A percentile compares a stretch with the other conserved stretches of the same genome.
phyloP scores from a whole-genome alignment of 1,140 invertebrate species.

The Aradophagus sp. region DNA sequence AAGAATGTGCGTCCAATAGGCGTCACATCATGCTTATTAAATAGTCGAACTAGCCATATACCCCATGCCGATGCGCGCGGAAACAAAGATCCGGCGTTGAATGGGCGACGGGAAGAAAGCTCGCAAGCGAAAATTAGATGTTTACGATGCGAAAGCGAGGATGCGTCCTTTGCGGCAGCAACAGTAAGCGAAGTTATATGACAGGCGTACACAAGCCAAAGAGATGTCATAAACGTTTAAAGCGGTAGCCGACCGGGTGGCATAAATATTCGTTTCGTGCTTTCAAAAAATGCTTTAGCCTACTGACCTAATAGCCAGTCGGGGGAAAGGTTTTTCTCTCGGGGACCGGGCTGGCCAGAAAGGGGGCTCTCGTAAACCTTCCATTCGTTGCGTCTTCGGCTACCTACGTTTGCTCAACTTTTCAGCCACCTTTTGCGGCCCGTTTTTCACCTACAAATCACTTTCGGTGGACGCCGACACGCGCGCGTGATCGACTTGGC shows the following conservation, averaged over 20 bases:
- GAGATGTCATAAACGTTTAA: conserved; percentile 29
- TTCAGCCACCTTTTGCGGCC: conserved; percentile 26
- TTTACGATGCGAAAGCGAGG: conserved; percentile 20
- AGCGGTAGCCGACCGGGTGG: conserved; percentile 28
- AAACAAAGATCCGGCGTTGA: too few relatives aligned
- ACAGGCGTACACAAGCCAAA: conserved; percentile 26
- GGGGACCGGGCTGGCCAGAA: conserved; percentile 2
- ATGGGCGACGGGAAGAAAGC: background rate
- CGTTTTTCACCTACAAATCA: conserved; percentile 40
- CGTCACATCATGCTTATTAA: background rate
- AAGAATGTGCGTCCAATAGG: background rate
- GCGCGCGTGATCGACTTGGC: conserved; percentile 33
- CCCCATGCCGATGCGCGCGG: background rate
- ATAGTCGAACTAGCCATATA: conserved; percentile 10
- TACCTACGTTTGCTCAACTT: conserved; percentile 9
- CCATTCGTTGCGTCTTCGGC: conserved; percentile 28
- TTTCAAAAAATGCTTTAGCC: conserved; percentile 39
- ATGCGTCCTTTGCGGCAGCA: conserved; percentile 30
- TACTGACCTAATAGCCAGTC: conserved; percentile 37
- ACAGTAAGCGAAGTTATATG: conserved; percentile 45
- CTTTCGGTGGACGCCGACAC: conserved; percentile 35
- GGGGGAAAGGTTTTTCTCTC: conserved; percentile 27
- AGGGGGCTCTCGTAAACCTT: conserved; percentile 19
- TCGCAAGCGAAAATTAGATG: conserved; percentile 13
- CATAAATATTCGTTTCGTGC: conserved; percentile 35